These are phyloP conservation scores for Sarcophaga peregrina DNA, from an alignment of 1,140 invertebrate species.

Conservation along the genomic window DNA sequence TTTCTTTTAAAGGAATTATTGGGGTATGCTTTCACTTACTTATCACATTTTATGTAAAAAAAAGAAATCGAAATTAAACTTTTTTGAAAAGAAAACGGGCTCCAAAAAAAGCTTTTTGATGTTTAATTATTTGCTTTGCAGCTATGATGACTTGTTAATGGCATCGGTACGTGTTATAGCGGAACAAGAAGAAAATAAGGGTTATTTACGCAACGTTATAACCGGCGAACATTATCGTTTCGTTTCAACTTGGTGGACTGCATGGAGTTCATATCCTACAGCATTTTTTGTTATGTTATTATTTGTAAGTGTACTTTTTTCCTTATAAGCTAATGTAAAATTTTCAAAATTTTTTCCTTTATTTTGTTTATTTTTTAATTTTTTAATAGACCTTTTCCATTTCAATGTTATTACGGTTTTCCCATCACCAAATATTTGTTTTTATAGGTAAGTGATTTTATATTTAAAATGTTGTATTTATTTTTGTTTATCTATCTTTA, in stretches of 20 bases:
- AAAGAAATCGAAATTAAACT: no score
- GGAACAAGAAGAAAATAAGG: constrained; percentile 96
- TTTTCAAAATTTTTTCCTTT: not conserved
- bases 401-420: constrained; percentile 97
- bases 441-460: constrained; percentile 87
- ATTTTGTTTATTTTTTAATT: constrained; percentile 42
- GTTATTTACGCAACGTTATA: constrained; percentile 93
- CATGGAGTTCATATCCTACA: constrained; percentile 89
- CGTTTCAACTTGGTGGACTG: constrained; percentile 97
- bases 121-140: constrained; percentile 21
- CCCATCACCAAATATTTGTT: constrained; percentile 98
- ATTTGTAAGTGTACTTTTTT: constrained; percentile 86
- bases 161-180: constrained; percentile 94
- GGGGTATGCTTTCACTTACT: constrained; percentile 68
- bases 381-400: constrained; percentile 93
- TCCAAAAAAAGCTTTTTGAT: not conserved
- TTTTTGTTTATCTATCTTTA: no score
- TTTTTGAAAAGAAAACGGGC: not conserved
- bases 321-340: not conserved
- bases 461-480: not conserved
- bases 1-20: constrained; percentile 92
- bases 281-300: constrained; percentile 97
- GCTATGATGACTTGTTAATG: constrained; percentile 96
- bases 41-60: not conserved
- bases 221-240: constrained; percentile 99